Evolutionary conservation across 2,797 vertebrate genomes (phyloP), one percentile per base, ranked within the genome.

Genomic region (Steatocranus sp.): DNA sequence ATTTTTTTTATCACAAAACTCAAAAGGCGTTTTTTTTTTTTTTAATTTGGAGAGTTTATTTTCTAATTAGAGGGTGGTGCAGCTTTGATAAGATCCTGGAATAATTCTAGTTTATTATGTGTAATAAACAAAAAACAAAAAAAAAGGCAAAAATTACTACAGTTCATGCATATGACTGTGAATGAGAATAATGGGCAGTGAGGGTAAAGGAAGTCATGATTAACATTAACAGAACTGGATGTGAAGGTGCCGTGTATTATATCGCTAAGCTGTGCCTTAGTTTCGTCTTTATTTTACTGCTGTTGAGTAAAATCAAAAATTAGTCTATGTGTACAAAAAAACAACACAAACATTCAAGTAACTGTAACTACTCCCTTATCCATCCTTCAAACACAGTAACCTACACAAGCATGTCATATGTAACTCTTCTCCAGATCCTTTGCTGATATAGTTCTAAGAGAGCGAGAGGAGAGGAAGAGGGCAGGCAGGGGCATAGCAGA

Each of bases 381-480:
- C 25, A 73, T n/a, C 43, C 48, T 73, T n/a, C 25, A 73, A 14
- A 74, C 20, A 5, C 38, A 30, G 46, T 9, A 34, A 15, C 46
- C 34, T 25, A 5, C 30, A 3, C 10, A 15, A 74, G n/a, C 9
- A 3, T 5, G 6, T 95, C 87, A 96, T 79, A 96, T 86, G 54
- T 92, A 96, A 92, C 93, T 92, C 77, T 92, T 96, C 94, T 97
- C 93, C 82, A 97, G 92, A 68, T 97, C 96, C 88, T 92, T 92
- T 3, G 95, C 96, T 0, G 96, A 97, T 87, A 97, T 96, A 5
- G 96, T 97, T 83, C 94, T 94, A 63, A 97, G 93, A 38, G 87
- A 94, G 77, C 87, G 91, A 58, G 89, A 90, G 80, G 92, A 92
- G 73, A 94, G 92, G 92, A 97, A 96, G 93, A 94, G 95, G 66